phyloP scores from a whole-genome alignment of 1,140 invertebrate genomes.

The Zophobas atratus region DNA sequence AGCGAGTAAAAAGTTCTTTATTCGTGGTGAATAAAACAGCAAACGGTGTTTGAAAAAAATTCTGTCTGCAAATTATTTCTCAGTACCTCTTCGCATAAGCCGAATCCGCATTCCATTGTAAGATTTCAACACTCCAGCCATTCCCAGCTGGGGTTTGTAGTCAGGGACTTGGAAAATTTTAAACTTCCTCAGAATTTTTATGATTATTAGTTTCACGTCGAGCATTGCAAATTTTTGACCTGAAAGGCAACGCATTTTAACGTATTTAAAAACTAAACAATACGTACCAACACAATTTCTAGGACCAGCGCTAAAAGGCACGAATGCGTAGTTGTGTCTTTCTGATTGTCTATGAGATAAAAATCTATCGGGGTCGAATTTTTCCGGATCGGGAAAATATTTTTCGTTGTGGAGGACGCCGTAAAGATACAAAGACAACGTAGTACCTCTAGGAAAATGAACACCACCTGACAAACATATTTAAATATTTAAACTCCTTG shows the following conservation, averaged over 20 bases:
- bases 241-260: constrained; percentile 49
- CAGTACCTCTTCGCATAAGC: background rate
- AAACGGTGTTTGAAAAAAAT: too few relatives aligned
- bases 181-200: constrained; percentile 66
- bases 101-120: constrained; percentile 54
- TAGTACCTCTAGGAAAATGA: constrained; percentile 65
- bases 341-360: constrained; percentile 69
- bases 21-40: too few relatives aligned
- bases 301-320: constrained; percentile 78
- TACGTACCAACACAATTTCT: constrained; percentile 75
- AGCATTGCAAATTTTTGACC: constrained; percentile 70
- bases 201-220: constrained; percentile 68
- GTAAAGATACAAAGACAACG: constrained; percentile 59
- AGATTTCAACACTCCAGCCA: constrained; percentile 58
- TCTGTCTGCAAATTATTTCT: too few relatives aligned
- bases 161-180: constrained; percentile 50
- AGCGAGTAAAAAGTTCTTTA: too few relatives aligned
- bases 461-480: constrained; percentile 12
- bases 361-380: constrained; percentile 80
- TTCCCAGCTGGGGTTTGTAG: constrained; percentile 45
- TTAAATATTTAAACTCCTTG: background rate
- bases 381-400: constrained; percentile 76
- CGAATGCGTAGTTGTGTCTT: constrained; percentile 71
- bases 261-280: background rate
- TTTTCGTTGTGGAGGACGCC: constrained; percentile 75